Evolutionary conservation across 1,140 invertebrate genomes (phyloP).

Genomic region (Caenorhabditis remanei): DNA sequence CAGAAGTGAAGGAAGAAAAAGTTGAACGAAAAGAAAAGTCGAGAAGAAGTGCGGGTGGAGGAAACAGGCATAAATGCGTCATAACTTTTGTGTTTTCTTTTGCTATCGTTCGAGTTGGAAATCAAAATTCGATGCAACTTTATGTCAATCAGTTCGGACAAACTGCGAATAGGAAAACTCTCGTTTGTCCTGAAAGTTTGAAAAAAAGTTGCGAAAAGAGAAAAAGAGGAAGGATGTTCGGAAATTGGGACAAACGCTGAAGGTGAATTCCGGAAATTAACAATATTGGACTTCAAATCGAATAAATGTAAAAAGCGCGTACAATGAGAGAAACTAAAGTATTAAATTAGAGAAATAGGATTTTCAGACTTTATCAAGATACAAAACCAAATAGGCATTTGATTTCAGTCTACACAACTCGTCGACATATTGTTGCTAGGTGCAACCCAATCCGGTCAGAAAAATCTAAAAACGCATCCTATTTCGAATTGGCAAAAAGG

Average conservation of each 20-base stretch:
- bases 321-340: too few relatives aligned
- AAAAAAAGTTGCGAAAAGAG: neutral
- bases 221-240: slow-evolving; percentile 4
- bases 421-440: neutral
- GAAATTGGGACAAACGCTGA: neutral
- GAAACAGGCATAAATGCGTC: slow-evolving; percentile 5
- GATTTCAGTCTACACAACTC: too few relatives aligned
- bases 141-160: neutral
- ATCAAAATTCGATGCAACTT: neutral
- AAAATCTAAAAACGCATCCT: neutral
- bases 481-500: neutral
- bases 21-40: neutral
- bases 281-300: neutral
- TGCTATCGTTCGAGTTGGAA: slow-evolving; percentile 2
- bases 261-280: slow-evolving; percentile 8
- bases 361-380: too few relatives aligned
- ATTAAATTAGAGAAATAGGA: too few relatives aligned
- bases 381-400: too few relatives aligned
- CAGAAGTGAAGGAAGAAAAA: neutral
- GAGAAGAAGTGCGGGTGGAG: too few relatives aligned
- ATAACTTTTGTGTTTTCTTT: slow-evolving; percentile 38
- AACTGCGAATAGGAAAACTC: neutral
- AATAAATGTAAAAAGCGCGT: too few relatives aligned
- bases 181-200: neutral
- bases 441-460: neutral